These are phyloP conservation scores for Eueides isabella DNA, from an alignment of 1,140 invertebrate genomes.

Conservation along the genomic window DNA sequence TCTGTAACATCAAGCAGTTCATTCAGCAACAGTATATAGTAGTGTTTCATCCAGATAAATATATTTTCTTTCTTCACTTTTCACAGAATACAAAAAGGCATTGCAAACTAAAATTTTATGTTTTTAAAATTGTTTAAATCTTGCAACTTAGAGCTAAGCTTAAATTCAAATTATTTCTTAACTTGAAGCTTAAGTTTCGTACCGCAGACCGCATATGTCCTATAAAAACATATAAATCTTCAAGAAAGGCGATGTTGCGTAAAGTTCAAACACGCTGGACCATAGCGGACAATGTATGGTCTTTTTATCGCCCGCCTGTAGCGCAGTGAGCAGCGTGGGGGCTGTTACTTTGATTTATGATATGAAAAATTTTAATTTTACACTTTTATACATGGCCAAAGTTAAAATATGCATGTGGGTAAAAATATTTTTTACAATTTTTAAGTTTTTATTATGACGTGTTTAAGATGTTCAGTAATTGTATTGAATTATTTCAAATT, in stretches of 20 bases:
- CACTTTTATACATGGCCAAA: neutral
- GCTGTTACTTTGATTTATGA: constrained; percentile 1
- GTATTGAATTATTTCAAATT: too few relatives aligned
- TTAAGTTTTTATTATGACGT: neutral
- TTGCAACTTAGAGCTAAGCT: neutral
- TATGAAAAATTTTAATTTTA: neutral
- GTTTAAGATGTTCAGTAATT: too few relatives aligned
- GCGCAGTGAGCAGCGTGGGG: neutral
- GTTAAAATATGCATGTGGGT: neutral
- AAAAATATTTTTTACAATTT: neutral
- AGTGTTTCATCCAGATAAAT: too few relatives aligned
- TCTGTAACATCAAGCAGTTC: too few relatives aligned
- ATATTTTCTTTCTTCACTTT: too few relatives aligned
- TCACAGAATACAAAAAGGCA: too few relatives aligned
- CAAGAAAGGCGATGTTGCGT: constrained; percentile 4
- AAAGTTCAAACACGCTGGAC: constrained; percentile 24
- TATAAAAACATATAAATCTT: constrained; percentile 6
- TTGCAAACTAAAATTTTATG: too few relatives aligned
- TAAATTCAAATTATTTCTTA: neutral
- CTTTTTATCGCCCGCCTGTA: constrained; percentile 2
- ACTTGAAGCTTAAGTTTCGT: constrained; percentile 22
- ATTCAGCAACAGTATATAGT: too few relatives aligned
- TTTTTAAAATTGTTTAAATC: too few relatives aligned
- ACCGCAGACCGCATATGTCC: constrained; percentile 26
- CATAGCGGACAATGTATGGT: constrained; percentile 30